Evolutionary conservation across 1,140 invertebrate species (phyloP).

Genomic region (Neotoxoptera formosana): DNA sequence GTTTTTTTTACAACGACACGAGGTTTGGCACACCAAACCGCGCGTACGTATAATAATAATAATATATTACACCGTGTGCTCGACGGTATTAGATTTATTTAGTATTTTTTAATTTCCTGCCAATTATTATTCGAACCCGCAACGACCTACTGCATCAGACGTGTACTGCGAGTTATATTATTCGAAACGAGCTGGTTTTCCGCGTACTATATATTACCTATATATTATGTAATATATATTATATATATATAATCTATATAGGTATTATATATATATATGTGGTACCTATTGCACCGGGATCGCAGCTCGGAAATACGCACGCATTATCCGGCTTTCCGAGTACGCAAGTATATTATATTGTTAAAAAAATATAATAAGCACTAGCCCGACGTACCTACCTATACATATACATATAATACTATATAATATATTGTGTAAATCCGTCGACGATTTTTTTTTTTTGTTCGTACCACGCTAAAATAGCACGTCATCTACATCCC

Average conservation of each 20-base stretch:
- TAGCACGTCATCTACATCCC: background rate
- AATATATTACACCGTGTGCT: background rate
- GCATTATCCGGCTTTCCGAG: background rate
- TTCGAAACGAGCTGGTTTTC: background rate
- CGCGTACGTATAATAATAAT: background rate
- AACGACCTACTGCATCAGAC: background rate
- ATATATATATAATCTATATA: background rate
- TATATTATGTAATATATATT: background rate
- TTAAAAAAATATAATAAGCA: background rate
- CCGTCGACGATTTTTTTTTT: background rate
- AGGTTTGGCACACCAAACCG: background rate
- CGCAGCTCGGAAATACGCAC: background rate
- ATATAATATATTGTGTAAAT: background rate
- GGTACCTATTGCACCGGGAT: background rate
- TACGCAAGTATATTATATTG: background rate
- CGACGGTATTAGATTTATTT: background rate
- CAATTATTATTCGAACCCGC: background rate
- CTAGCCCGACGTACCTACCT: background rate
- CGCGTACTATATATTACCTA: background rate
- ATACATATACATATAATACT: background rate
- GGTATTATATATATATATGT: too few relatives aligned
- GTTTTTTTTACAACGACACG: background rate
- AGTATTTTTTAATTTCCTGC: slow-evolving; percentile 8
- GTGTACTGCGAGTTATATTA: background rate
- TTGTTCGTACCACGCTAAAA: background rate